Conservation (phyloP, 2,888 invertebrate genomes). For the Miltochrista miniata region DNA sequence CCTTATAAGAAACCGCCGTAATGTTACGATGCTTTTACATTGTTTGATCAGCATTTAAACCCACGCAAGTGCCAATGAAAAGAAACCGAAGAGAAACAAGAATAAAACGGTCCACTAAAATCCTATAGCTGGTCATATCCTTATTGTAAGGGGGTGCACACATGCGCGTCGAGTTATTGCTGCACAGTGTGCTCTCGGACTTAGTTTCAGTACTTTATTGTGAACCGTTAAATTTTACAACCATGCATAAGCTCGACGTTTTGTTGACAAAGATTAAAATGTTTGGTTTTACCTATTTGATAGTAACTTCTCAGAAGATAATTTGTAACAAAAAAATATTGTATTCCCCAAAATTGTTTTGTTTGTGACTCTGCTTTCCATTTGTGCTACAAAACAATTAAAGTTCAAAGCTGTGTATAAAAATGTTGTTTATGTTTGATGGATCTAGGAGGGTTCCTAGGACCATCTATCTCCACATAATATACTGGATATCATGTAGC, state of each 20-base stretch:
- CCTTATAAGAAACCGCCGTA: not conserved
- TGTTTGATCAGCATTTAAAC: slow-evolving; percentile 8
- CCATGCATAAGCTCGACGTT: slow-evolving; percentile 64
- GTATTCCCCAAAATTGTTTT: too few species aligned
- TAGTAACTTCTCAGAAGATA: too few species aligned
- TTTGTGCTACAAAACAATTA: too few species aligned
- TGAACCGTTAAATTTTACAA: slow-evolving; percentile 78
- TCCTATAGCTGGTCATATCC: slow-evolving; percentile 28
- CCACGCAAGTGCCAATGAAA: slow-evolving; percentile 18
- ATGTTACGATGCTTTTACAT: slow-evolving; percentile 1
- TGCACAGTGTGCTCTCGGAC: slow-evolving; percentile 55
- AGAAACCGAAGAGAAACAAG: slow-evolving; percentile 16
- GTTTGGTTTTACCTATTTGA: too few species aligned
- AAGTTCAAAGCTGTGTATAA: too few species aligned
- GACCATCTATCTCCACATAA: too few species aligned
- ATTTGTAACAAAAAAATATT: too few species aligned
- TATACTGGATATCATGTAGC: too few species aligned
- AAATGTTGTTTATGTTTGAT: too few species aligned
- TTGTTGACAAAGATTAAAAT: slow-evolving; percentile 27
- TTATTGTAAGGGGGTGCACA: slow-evolving; percentile 32
- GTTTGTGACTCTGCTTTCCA: too few species aligned
- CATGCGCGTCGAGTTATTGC: slow-evolving; percentile 51
- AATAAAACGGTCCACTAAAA: slow-evolving; percentile 37
- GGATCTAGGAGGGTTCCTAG: too few species aligned
- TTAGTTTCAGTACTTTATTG: slow-evolving; percentile 75